Evolutionary conservation across 2,113 vertebrate genomes (phyloP), one percentile per base, ranked within the genome.

Genomic region (Raja brachyura): DNA sequence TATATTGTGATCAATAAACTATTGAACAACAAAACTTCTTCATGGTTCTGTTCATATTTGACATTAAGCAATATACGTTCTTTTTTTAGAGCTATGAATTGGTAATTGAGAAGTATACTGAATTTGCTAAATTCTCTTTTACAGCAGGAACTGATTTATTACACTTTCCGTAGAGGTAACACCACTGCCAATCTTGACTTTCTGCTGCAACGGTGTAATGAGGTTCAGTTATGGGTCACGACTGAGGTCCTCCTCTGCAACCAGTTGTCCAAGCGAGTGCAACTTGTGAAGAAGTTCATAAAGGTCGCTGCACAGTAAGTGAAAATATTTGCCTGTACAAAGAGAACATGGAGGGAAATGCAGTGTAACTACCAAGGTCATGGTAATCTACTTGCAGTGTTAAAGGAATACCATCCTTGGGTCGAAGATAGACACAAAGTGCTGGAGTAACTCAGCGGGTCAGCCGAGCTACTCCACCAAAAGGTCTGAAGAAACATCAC

Each of bases 281-380:
- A 99, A 93, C 97, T 99, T 59, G 96, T 99, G 95, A 99, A 99
- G 95, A 99, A 99, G 95, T 99, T 99, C 97, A 98, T 99, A 96
- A 99, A 99, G 96, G 98, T 98, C 18, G 98, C 98, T 11, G 97
- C 98, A n/a, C 98, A 99, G 99, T 99, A 94, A 98, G 98, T 97
- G 66, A 48, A 63, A 86, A 63, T 31, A 14, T 28, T 59, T 63
- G 28, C 4, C 13, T 63, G 59, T 63, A 63, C 59, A 63, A 86
- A 28, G 5, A 86, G 28, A 14, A 28, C 28, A 31, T 18, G 59
- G 28, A 61, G 4, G 56, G 56, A 86, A 63, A 59, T 14, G 11
- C 61, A 86, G 28, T 63, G 28, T n/a, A n/a, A 63, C 16, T n/a
- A 5, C 39, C 56, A 86, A 86, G 56, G 83, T 63, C 83, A 63